Conservation (phyloP, 2,797 vertebrate genomes). For the Propithecus perrieri region DNA sequence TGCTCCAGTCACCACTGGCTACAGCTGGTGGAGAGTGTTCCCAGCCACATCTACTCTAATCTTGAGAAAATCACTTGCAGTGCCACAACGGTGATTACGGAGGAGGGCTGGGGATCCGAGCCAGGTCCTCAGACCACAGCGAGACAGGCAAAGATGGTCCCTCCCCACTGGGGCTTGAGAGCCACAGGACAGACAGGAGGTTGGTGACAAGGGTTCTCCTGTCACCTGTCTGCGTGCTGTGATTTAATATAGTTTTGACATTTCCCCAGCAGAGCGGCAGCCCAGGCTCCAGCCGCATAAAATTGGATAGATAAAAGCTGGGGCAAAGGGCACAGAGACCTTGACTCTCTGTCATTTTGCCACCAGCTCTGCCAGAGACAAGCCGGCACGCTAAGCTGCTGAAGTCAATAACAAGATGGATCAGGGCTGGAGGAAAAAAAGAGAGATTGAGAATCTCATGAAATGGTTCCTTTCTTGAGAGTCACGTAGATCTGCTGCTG, state of each 20-base stretch:
- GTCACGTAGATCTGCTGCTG: background rate
- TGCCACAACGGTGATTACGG: background rate
- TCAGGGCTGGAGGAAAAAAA: background rate
- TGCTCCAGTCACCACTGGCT: background rate
- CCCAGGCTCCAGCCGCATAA: conserved; percentile 44
- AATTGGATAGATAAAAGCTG: conserved; percentile 65
- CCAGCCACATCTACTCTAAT: background rate
- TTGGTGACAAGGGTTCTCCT: background rate
- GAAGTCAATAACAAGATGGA: conserved; percentile 58
- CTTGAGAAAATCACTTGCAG: background rate
- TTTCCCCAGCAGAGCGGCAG: conserved; percentile 59
- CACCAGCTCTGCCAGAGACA: conserved; percentile 61
- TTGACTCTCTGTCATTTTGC: conserved; percentile 71
- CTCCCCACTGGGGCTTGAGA: background rate
- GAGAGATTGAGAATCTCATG: background rate
- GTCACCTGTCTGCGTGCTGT: conserved; percentile 1
- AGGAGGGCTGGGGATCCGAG: background rate
- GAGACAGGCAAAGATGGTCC: background rate
- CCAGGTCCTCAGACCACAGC: rapidly evolving
- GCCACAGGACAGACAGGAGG: background rate
- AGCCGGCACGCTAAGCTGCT: background rate
- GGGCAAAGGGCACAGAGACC: conserved; percentile 70
- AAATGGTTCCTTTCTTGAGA: background rate
- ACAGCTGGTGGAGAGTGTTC: rapidly evolving
- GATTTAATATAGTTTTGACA: conserved; percentile 67